Base-by-base conservation (phyloP, 92 coral and sea anemone genomes). In the Epizoanthus fatuus region DNA sequence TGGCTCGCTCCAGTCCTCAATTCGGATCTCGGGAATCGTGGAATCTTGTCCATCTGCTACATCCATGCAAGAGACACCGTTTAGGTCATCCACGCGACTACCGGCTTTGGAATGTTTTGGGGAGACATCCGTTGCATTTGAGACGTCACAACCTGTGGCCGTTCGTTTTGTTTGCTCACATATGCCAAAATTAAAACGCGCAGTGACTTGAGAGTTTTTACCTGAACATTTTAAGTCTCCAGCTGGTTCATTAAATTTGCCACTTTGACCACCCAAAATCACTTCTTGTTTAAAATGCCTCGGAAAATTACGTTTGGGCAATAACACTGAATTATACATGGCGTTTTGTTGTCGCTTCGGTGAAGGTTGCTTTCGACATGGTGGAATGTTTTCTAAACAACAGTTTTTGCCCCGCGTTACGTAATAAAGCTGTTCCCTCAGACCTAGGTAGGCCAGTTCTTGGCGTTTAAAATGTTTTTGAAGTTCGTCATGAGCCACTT, bases 1-100 rank as follows among this genome's bases (percentile, higher is more conserved):
- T 4, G 86, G 60, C 45, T 42, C 71, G 80, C 95, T 92, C 95
- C 95, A 92, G 59, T 92, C 95, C 56, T 92, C 95, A n/a, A 92
- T 81, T 60, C 86, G 86, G 69, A 92, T 92, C 74, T 75, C 40
- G 1, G 95, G 95, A 66, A 92, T 4, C 38, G 5, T 29, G 42
- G 38, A 63, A 63, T 8, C 20, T 32, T 25, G 69, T 17, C 69
- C 38, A 25, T 38, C 40, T 22, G 69, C 15, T 11, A 29, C 69
- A 29, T 29, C 69, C n/a, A 63, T 63, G 38, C 37, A 32, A 10
- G 69, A 63, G n/a, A 63, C 37, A 29, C 40, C 9, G 69, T 63
- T 63, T 0, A 9, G 7, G 9, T 63, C 69, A 3, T 12, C 14
- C 14, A 38, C 15, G 2, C 37, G 15, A n/a, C 67, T 20, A 13